Evolutionary conservation across 2,797 vertebrate species (phyloP).

Genomic region (Sternotherus odoratus): DNA sequence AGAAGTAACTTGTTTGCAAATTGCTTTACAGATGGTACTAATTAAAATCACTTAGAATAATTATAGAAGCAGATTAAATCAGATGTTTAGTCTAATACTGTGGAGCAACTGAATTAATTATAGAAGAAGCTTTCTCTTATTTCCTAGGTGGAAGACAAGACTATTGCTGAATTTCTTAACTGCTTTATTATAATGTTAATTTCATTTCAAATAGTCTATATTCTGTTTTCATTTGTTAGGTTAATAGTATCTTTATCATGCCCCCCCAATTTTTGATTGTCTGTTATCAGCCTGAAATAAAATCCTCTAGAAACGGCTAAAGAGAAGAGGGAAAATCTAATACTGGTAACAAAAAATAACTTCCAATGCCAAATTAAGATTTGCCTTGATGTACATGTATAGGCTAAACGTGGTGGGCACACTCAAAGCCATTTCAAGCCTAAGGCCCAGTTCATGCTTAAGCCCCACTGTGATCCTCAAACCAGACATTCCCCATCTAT

Average conservation of each 20-base stretch:
- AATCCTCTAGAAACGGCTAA: background rate
- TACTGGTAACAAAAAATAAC: background rate
- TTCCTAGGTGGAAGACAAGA: background rate
- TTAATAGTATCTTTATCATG: background rate
- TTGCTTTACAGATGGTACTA: conserved; percentile 23
- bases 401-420: background rate
- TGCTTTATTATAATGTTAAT: background rate
- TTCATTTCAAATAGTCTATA: background rate
- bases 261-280: background rate
- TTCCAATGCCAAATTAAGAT: background rate
- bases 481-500: background rate
- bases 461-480: background rate
- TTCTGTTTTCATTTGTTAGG: background rate
- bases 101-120: background rate
- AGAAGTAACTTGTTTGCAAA: conserved; percentile 36
- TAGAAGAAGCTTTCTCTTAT: background rate
- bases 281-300: background rate
- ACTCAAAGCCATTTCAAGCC: background rate
- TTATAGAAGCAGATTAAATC: conserved; percentile 25
- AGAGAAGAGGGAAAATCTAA: background rate
- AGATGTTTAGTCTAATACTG: conserved; percentile 20
- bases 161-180: background rate
- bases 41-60: conserved; percentile 42
- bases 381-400: background rate
- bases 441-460: background rate